Conservation (phyloP, 2,113 vertebrate species). For the Brachyistius frenatus region DNA sequence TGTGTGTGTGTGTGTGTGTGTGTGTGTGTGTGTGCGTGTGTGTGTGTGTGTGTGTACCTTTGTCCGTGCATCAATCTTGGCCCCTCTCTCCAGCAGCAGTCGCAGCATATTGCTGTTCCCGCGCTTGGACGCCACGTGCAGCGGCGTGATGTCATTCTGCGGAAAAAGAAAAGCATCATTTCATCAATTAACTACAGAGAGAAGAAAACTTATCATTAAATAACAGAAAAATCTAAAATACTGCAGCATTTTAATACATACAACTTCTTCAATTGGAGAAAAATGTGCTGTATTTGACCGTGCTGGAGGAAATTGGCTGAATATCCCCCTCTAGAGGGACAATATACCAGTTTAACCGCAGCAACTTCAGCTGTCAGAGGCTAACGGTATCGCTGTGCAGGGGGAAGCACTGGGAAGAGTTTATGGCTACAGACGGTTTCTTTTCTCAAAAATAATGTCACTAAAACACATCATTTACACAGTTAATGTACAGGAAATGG, state of each 20-base stretch:
- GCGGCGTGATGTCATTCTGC: conserved; percentile 97
- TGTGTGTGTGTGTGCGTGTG: background rate
- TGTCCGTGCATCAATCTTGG: conserved; percentile 97
- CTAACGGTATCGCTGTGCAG: no score
- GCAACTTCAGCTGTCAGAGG: background rate
- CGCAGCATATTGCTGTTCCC: conserved; percentile 98
- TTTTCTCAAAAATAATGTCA: no score
- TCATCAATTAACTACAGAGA: background rate
- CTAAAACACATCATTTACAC: no score
- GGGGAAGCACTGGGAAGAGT: no score
- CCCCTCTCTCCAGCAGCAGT: conserved; percentile 94
- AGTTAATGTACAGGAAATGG: no score
- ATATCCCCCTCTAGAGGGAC: conserved; percentile 26
- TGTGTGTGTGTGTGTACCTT: conserved; percentile 83
- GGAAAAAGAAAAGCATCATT: background rate
- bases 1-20: background rate
- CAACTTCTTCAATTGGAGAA: no score
- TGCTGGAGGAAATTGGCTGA: background rate
- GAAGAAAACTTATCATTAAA: background rate
- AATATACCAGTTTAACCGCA: background rate
- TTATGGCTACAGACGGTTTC: no score
- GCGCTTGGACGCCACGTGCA: conserved; percentile 97
- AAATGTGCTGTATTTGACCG: background rate
- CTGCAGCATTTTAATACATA: background rate
- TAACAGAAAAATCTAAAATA: no score